Conservation (phyloP, 1,140 invertebrate genomes). For the Hypsibius dujardini region DNA sequence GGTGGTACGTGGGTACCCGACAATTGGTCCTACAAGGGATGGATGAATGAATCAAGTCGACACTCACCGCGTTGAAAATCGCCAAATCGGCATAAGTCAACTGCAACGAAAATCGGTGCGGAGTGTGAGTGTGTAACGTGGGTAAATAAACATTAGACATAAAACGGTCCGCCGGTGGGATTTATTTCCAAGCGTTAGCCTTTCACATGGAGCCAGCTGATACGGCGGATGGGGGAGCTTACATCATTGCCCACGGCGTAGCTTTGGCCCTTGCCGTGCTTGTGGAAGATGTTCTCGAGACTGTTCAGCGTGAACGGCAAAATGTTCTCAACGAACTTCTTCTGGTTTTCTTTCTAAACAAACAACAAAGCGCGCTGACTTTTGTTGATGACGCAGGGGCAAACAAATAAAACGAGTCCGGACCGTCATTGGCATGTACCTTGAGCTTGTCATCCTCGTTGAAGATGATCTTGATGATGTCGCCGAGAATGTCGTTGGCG, state of each 20-base stretch:
- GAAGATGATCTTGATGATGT: slow-evolving; percentile 16
- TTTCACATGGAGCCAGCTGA: no score
- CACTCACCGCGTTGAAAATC: slow-evolving; percentile 7
- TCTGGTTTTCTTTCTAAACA: slow-evolving; percentile 7
- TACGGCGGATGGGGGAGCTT: not conserved
- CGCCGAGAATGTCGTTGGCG: slow-evolving; percentile 8
- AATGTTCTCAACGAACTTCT: slow-evolving; percentile 16
- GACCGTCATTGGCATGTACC: not conserved
- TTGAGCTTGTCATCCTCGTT: slow-evolving; percentile 16
- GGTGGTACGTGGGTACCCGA: no score
- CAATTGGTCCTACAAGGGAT: no score
- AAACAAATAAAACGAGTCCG: not conserved
- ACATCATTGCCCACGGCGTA: not conserved
- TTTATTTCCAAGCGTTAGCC: no score
- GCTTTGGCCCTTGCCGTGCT: slow-evolving; percentile 5
- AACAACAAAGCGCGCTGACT: not conserved
- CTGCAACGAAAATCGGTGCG: not conserved
- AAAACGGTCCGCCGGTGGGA: not conserved
- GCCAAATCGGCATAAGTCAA: slow-evolving; percentile 16
- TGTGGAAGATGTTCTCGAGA: slow-evolving; percentile 2
- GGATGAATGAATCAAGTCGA: no score
- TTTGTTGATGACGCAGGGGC: not conserved
- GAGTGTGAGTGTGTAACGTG: not conserved
- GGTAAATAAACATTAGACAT: not conserved
- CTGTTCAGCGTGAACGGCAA: slow-evolving; percentile 11